Evolutionary conservation across 2,113 vertebrate genomes (phyloP), one percentile per base, ranked within the genome.

Genomic region (Burhinus bistriatus): DNA sequence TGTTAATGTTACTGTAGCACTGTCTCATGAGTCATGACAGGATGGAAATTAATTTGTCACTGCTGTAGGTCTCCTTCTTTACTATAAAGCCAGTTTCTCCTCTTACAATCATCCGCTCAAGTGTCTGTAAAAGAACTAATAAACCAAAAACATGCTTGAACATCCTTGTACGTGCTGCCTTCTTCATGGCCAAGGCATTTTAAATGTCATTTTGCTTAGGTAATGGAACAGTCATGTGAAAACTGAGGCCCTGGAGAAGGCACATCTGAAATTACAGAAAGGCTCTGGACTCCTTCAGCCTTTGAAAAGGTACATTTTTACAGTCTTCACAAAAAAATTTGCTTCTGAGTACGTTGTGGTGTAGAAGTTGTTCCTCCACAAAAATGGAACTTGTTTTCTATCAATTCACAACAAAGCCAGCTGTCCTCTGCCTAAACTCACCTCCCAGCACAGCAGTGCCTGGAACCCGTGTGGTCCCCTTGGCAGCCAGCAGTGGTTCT

Each of bases 21-120:
- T 93, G 84, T 59, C 81, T 95, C 89, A 93, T 97, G 93, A 97
- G 93, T 95, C 97, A 97, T 93, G 89, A 95, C 94, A 95, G 81
- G 58, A 94, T 85, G 75, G 87, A 96, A 97, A 97, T 97, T 95
- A 91, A 94, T 94, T 96, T 97, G 87, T 93, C 95, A 92, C 78
- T 95, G 96, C 73, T 95, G 94, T 97, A 95, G 96, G 94, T 97
- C 96, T 89, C 78, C 80, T 87, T 95, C 93, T 91, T 84, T 95
- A 95, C 73, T 94, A 91, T 88, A 93, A 93, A 83, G 62, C 61
- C 92, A 84, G 44, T 91, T 96, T 93, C 77, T 87, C 65, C 54
- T 70, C 75, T 89, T 78, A 91, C 26, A 83, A 82, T 94, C 84
- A 93, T 93, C 73, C 83, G 44, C 30, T 92, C 0, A 6, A 77